Evolutionary conservation across 2,113 vertebrate genomes (phyloP).

Genomic region (Antechinus flavipes): DNA sequence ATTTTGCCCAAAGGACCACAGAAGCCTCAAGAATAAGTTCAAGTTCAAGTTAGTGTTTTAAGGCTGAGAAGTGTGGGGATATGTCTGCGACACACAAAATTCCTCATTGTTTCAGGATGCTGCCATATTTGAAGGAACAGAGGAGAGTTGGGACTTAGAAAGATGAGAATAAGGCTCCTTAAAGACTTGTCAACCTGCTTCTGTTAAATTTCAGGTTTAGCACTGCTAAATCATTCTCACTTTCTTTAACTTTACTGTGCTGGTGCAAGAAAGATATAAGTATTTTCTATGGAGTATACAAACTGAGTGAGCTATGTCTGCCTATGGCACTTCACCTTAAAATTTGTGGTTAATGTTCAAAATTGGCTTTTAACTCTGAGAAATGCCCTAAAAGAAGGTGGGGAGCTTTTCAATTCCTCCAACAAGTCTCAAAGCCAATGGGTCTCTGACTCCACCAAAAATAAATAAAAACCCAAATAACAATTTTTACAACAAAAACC

Average conservation of each 20-base stretch:
- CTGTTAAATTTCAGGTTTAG: constrained; percentile 35
- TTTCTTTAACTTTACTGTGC: rapidly evolving
- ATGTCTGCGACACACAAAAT: not conserved
- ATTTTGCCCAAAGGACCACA: not conserved
- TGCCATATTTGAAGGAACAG: not conserved
- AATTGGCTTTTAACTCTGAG: constrained; percentile 79
- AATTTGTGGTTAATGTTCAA: constrained; percentile 79
- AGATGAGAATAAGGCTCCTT: not conserved
- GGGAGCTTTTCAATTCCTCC: constrained; percentile 50
- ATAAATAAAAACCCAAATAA: not conserved
- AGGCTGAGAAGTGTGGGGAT: not conserved
- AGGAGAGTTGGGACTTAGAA: not conserved
- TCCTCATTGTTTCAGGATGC: not conserved
- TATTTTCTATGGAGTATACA: constrained; percentile 70
- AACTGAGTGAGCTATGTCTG: constrained; percentile 77
- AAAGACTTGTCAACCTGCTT: not conserved
- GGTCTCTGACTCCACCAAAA: not conserved
- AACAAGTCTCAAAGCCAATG: constrained; percentile 64
- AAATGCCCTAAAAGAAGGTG: constrained; percentile 71
- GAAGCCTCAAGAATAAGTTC: not conserved
- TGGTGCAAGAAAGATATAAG: constrained; percentile 68
- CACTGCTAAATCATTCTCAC: not conserved
- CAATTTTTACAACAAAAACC: not conserved
- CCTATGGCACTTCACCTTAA: constrained; percentile 77
- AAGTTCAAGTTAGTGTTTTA: constrained; percentile 3